These are phyloP conservation scores for Perccottus glenii DNA, from an alignment of 2,113 vertebrate species.

Conservation along the genomic window DNA sequence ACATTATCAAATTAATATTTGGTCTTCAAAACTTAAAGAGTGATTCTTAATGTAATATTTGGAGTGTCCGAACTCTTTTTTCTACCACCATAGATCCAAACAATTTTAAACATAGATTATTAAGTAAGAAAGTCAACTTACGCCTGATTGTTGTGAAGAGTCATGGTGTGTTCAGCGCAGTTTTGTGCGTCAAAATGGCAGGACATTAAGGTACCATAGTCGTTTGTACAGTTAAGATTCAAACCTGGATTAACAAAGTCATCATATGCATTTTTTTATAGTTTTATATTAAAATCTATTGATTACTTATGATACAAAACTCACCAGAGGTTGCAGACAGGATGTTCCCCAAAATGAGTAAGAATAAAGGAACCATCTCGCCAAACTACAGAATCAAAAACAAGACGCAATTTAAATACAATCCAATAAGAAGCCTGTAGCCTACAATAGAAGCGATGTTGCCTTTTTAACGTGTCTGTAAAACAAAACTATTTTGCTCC, in stretches of 20 bases:
- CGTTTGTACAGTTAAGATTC: constrained; percentile 55
- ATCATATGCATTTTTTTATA: not conserved
- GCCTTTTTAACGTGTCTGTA: not conserved
- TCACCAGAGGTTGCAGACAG: not conserved
- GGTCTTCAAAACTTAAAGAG: too few relatives aligned
- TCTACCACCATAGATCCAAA: not conserved
- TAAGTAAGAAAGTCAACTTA: constrained; percentile 16
- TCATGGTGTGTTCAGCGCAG: constrained; percentile 57
- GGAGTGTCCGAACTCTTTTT: too few relatives aligned
- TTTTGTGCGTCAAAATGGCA: constrained; percentile 48
- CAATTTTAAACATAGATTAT: not conserved
- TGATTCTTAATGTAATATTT: too few relatives aligned
- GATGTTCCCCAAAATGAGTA: not conserved
- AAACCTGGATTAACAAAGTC: not conserved
- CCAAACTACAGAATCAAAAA: constrained; percentile 8
- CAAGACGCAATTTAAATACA: not conserved
- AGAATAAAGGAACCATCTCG: not conserved
- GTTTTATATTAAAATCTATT: too few relatives aligned
- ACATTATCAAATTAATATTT: too few relatives aligned
- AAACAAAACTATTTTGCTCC: not conserved
- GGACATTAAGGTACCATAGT: constrained; percentile 8
- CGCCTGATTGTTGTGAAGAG: rapidly evolving
- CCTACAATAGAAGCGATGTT: too few relatives aligned
- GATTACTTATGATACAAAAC: not conserved
- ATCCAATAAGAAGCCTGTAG: too few relatives aligned